Conservation (phyloP, 2,113 vertebrate genomes). For the Mus pahari region DNA sequence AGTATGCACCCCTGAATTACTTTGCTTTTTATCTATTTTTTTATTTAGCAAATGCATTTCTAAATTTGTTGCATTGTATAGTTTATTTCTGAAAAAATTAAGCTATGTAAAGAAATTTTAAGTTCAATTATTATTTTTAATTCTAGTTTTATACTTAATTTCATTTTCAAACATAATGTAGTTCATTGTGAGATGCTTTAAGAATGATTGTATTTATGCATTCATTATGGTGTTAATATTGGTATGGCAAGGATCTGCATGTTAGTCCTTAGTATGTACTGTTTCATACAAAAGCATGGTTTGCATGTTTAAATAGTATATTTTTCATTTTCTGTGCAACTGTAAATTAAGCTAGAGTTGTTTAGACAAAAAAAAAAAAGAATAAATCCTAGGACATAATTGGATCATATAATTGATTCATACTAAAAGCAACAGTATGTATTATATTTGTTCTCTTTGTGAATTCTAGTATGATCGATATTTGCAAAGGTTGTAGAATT, state of each 20-base stretch:
- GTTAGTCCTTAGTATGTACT: slow-evolving; percentile 45
- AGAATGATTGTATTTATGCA: slow-evolving; percentile 3
- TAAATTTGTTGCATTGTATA: slow-evolving; percentile 49
- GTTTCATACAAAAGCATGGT: slow-evolving; percentile 57
- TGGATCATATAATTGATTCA: slow-evolving; percentile 55
- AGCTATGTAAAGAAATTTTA: not conserved
- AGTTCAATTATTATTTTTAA: slow-evolving; percentile 54
- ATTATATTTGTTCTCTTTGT: slow-evolving; percentile 51
- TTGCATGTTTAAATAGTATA: slow-evolving; percentile 53
- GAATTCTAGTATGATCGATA: slow-evolving; percentile 2
- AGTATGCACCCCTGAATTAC: not conserved
- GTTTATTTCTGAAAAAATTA: slow-evolving; percentile 37
- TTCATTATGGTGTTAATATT: slow-evolving; percentile 42
- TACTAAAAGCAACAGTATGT: slow-evolving; percentile 42
- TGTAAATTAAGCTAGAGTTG: slow-evolving; percentile 46
- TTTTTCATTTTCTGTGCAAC: slow-evolving; percentile 51
- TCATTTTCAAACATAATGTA: slow-evolving; percentile 54
- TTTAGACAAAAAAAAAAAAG: slow-evolving; percentile 3
- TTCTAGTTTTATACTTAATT: slow-evolving; percentile 50
- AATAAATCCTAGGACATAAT: slow-evolving; percentile 42
- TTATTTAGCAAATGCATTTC: slow-evolving; percentile 40
- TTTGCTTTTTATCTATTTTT: slow-evolving; percentile 16
- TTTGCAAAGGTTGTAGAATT: slow-evolving; percentile 36
- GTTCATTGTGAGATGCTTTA: slow-evolving; percentile 58
- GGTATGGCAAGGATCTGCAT: not conserved